phyloP scores from a whole-genome alignment of 2,113 vertebrate genomes.

The Galeopterus variegatus region DNA sequence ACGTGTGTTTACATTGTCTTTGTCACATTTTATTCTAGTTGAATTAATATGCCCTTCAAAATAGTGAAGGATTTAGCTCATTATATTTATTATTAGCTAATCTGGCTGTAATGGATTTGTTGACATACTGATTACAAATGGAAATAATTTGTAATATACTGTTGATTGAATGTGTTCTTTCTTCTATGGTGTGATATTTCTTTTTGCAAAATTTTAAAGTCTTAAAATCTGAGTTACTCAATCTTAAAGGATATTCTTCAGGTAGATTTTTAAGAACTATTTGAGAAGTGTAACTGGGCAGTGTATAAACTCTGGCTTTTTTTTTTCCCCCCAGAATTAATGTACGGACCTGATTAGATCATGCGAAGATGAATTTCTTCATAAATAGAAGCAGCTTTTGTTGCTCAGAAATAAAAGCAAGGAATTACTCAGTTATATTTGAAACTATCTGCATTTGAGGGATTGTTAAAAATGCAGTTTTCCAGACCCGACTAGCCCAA shows the following conservation, averaged over 20 bases:
- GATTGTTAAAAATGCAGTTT: not conserved
- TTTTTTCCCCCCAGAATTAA: not conserved
- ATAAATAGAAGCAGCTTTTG: not conserved
- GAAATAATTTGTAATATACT: constrained; percentile 59
- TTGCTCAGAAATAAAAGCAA: constrained; percentile 8
- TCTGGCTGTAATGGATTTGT: not conserved
- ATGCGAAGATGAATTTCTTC: constrained; percentile 25
- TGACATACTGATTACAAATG: constrained; percentile 59
- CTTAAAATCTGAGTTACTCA: constrained; percentile 46
- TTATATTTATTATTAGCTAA: constrained; percentile 30
- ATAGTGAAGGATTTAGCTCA: not conserved
- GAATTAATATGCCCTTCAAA: constrained; percentile 27
- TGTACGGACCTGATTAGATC: not conserved
- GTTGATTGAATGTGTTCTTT: not conserved
- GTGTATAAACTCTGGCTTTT: not conserved
- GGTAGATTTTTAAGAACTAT: constrained; percentile 6
- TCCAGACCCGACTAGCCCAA: not conserved
- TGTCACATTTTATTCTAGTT: not conserved
- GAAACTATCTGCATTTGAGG: not conserved
- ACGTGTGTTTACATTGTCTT: not conserved
- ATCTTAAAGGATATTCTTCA: constrained; percentile 12
- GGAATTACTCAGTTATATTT: not conserved
- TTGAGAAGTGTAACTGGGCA: constrained; percentile 3
- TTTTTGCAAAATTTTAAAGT: constrained; percentile 26
- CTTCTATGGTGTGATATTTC: not conserved